phyloP scores from a whole-genome alignment of 2,888 invertebrate species.

The Campopleginae sp. region DNA sequence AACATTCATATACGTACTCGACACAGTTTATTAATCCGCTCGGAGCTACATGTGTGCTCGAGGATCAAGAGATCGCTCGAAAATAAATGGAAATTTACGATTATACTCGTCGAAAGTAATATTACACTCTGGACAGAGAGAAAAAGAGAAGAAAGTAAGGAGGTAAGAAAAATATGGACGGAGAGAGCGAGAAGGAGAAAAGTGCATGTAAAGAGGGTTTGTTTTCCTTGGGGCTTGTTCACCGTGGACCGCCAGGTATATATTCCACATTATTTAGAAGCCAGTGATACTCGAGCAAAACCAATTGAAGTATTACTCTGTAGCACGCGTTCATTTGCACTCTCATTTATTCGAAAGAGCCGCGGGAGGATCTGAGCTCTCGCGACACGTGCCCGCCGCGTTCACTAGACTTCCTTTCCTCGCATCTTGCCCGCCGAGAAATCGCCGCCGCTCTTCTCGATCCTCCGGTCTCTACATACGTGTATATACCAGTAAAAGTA shows the following conservation, averaged over 20 bases:
- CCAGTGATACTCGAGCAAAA: constrained; percentile 53
- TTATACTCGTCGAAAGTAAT: constrained; percentile 63
- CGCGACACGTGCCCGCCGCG: constrained; percentile 65
- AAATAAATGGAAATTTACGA: constrained; percentile 69
- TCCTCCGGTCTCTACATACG: constrained; percentile 1
- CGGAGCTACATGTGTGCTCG: constrained; percentile 34
- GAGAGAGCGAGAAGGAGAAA: constrained; percentile 2
- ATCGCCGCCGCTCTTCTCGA: constrained; percentile 29
- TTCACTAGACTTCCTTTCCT: constrained; percentile 37
- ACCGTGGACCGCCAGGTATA: constrained; percentile 50
- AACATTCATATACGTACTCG: constrained; percentile 29
- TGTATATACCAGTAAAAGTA: constrained; percentile 36
- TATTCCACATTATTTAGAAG: constrained; percentile 60
- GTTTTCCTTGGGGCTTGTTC: constrained; percentile 54
- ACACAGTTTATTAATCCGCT: constrained; percentile 63
- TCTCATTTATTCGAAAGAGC: constrained; percentile 66
- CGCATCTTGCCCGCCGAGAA: constrained; percentile 1
- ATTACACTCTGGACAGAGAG: constrained; percentile 21
- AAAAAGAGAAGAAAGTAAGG: neutral
- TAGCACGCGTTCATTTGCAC: constrained; percentile 68
- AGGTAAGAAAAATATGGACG: neutral
- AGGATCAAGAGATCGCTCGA: constrained; percentile 63
- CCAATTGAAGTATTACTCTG: constrained; percentile 66
- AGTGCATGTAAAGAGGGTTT: constrained; percentile 20
- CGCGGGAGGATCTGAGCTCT: constrained; percentile 63